phyloP scores from a whole-genome alignment of 2,113 vertebrate species.

The Neolamprologus variostigma region DNA sequence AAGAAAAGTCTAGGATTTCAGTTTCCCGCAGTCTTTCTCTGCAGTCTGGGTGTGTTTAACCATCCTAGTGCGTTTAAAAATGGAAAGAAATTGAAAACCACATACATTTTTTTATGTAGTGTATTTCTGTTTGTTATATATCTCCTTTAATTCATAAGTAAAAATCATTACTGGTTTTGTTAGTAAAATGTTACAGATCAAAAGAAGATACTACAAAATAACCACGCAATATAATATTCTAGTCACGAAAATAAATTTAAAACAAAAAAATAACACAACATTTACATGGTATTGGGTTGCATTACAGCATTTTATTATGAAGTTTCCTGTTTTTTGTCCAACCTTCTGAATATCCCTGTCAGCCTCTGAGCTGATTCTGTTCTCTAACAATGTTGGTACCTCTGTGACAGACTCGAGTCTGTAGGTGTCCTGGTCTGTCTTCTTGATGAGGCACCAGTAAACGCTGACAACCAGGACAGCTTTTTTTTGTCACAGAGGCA shows the following conservation, averaged over 20 bases:
- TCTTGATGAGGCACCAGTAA: neutral
- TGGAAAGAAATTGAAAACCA: neutral
- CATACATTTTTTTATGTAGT: neutral
- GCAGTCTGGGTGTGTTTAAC: neutral
- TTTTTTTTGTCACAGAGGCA: slow-evolving; percentile 52
- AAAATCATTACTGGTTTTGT: neutral
- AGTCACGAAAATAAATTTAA: neutral
- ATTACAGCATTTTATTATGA: neutral
- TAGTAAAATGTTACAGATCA: neutral
- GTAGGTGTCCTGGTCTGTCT: neutral
- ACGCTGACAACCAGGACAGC: neutral
- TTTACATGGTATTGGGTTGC: neutral
- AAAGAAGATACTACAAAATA: neutral
- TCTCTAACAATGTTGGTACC: neutral
- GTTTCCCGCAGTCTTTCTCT: neutral
- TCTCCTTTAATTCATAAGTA: neutral
- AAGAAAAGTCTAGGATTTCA: neutral
- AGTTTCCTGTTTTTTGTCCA: neutral
- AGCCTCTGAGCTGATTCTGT: neutral
- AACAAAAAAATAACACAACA: neutral
- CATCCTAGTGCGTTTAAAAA: neutral
- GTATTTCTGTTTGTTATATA: neutral
- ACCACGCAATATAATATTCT: neutral
- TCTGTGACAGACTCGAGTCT: neutral
- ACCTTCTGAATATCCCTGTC: neutral